Conservation (phyloP, 2,113 vertebrate genomes). For the Syrrhaptes paradoxus region DNA sequence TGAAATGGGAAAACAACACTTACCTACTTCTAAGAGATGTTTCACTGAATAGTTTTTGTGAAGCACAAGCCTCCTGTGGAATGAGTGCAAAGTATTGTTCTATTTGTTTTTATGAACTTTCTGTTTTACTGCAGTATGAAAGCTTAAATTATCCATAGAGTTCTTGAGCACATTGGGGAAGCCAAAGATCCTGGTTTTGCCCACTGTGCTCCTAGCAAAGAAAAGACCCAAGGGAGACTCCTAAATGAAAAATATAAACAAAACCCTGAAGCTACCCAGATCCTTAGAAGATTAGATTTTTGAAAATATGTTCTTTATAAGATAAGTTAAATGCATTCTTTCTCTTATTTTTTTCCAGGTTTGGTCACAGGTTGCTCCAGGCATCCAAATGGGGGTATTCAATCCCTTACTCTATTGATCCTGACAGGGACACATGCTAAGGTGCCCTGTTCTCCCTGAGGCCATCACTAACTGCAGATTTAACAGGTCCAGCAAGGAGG, state of each 20-base stretch:
- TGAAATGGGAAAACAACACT: background rate
- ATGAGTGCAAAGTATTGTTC: conserved; percentile 51
- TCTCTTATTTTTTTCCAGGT: conserved; percentile 24
- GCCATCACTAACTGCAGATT: conserved; percentile 39
- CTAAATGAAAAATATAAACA: conserved; percentile 76
- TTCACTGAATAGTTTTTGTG: conserved; percentile 12
- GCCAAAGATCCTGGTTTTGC: conserved; percentile 59
- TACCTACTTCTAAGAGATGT: conserved; percentile 7
- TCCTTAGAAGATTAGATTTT: conserved; percentile 68
- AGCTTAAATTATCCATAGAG: conserved; percentile 59
- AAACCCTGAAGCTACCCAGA: conserved; percentile 65
- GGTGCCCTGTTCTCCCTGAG: conserved; percentile 33
- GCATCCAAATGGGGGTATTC: conserved; percentile 37
- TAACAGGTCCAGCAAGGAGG: conserved; percentile 32
- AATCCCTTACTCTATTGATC: conserved; percentile 53
- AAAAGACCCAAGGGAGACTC: conserved; percentile 58
- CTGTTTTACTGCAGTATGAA: conserved; percentile 48
- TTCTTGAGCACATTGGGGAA: conserved; percentile 55
- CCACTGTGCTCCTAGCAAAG: conserved; percentile 66
- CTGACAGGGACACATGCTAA: conserved; percentile 51
- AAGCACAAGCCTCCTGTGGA: conserved; percentile 49
- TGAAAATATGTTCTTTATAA: conserved; percentile 65
- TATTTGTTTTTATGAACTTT: conserved; percentile 62
- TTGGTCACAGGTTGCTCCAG: conserved; percentile 58
- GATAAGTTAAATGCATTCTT: conserved; percentile 66